Evolutionary conservation across 1,140 invertebrate species (phyloP), one percentile per base, ranked within the genome.

Genomic region (Drusus annulatus): DNA sequence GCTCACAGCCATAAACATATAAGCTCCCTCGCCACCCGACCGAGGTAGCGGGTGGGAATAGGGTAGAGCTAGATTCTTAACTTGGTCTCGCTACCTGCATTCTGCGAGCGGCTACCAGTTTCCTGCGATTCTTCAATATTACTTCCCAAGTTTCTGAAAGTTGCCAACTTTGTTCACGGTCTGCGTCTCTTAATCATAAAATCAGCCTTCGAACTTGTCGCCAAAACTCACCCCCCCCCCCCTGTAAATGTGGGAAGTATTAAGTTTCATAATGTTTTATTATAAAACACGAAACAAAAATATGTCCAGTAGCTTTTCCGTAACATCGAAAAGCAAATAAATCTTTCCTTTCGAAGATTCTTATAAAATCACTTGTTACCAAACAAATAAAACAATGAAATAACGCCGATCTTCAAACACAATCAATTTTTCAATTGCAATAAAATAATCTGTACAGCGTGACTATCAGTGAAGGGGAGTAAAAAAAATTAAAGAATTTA

Each of bases 1-100:
- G 73, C 71, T 54, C 58, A 28, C n/a, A 54, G 76, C 60, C 54
- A 45, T 54, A 76, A 76, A 76, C 74, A 76, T 76, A 76, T 76
- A 76, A 76, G 52, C 74, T 28, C 28, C 31, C 71, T 58, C 50
- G 68, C 54, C 62, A 36, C 31, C 62, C 25, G 5, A 10, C 68
- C 10, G 68, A 8, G 5, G 8, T 8, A 7, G 6, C 28, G 2
- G 2, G 5, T 2, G 0, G 31, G 5, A 10, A 71, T 1, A 17
- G 10, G 68, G 31, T 36, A 71, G 68, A 65, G 31, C 23, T 50
- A 10, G 50, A 71, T 71, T 50, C 68, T 71, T 71, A 45, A 71
- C 31, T 71, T 50, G 3, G 60, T 63, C 60, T 63, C 60, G 60
- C 60, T 63, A 63, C 60, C 60, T 63, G 60, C 60, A 63, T 52